Evolutionary conservation across 2,888 invertebrate genomes (phyloP).

Genomic region (Luffia ferchaultella): DNA sequence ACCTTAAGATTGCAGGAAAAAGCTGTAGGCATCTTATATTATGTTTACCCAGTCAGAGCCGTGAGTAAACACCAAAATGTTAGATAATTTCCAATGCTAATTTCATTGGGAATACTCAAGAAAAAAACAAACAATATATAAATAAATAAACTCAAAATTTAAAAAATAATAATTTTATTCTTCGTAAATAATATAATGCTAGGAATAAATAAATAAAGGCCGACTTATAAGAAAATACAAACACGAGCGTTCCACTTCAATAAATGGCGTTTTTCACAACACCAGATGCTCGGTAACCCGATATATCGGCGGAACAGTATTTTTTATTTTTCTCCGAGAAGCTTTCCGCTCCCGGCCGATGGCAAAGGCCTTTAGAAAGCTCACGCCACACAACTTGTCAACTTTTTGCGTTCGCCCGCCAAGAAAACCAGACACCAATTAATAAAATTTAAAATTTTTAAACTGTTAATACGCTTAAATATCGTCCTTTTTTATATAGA

Average conservation of each 20-base stretch:
- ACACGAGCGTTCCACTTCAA: background rate
- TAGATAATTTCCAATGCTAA: no score
- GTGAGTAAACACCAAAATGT: no score
- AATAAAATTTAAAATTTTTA: background rate
- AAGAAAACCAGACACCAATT: background rate
- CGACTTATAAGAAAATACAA: background rate
- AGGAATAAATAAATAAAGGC: background rate
- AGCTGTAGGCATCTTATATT: no score
- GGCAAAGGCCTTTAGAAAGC: slow-evolving; percentile 1
- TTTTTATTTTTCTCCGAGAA: slow-evolving; percentile 20
- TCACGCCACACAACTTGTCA: background rate
- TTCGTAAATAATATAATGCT: background rate
- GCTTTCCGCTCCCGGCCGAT: slow-evolving; percentile 22
- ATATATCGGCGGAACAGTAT: slow-evolving; percentile 21
- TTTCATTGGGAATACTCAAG: no score
- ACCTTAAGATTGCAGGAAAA: no score
- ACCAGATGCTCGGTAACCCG: slow-evolving; percentile 27
- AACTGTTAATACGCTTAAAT: no score
- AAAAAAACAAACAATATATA: no score
- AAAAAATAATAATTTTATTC: no score
- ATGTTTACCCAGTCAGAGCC: no score
- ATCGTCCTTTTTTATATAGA: no score
- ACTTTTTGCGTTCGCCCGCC: background rate
- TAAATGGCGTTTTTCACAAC: slow-evolving; percentile 5
- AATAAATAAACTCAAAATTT: no score